These are phyloP conservation scores for Elymnias hypermnestra DNA, from an alignment of 1,140 invertebrate species.

Conservation along the genomic window DNA sequence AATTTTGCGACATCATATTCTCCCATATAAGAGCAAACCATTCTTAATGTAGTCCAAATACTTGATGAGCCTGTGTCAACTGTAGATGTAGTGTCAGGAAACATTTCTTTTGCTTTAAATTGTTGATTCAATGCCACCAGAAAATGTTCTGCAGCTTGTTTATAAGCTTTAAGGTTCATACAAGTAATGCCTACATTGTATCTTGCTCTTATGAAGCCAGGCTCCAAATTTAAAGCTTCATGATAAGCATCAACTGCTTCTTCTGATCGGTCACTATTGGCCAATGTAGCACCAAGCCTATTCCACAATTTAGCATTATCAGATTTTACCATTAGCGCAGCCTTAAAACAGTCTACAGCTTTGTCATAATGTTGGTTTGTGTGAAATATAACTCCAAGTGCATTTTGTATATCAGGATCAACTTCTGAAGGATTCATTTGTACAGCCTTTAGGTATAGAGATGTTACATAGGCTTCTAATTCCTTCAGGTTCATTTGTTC, in stretches of 20 bases:
- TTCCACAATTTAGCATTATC: constrained; percentile 98
- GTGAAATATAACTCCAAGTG: constrained; percentile 96
- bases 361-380: constrained; percentile 95
- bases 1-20: constrained; percentile 85
- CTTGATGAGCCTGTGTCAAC: constrained; percentile 85
- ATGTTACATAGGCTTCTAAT: constrained; percentile 79
- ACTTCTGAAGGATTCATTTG: constrained; percentile 85
- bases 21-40: constrained; percentile 92
- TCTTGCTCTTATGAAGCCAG: constrained; percentile 96
- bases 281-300: constrained; percentile 95
- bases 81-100: constrained; percentile 41
- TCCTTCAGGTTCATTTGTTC: constrained; percentile 53
- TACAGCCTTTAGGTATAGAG: constrained; percentile 91
- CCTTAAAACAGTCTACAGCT: constrained; percentile 96
- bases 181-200: constrained; percentile 99
- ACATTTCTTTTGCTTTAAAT: constrained; percentile 80
- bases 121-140: constrained; percentile 95
- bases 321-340: constrained; percentile 89
- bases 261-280: constrained; percentile 95
- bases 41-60: constrained; percentile 95
- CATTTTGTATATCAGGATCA: constrained; percentile 97
- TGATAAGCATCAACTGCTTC: constrained; percentile 98
- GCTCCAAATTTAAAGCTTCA: constrained; percentile 91
- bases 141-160: constrained; percentile 96
- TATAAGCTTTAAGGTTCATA: constrained; percentile 96